Evolutionary conservation across 2,113 vertebrate species (phyloP).

Genomic region (Callaeas wilsoni): DNA sequence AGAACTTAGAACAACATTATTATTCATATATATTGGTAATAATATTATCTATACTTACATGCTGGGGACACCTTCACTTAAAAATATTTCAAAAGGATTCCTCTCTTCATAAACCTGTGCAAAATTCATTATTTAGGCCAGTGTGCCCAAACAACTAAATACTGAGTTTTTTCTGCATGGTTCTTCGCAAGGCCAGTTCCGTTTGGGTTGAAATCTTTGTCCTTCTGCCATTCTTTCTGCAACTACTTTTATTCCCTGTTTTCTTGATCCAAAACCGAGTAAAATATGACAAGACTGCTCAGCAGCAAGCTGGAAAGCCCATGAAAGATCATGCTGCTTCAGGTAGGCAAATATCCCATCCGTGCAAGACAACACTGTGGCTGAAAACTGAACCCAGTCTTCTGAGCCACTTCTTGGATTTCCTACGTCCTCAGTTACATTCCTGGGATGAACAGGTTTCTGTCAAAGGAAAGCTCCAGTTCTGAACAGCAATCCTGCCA

Average conservation of each 20-base stretch:
- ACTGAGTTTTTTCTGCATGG: rapidly evolving
- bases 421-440: neutral
- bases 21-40: neutral
- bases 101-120: neutral
- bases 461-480: neutral
- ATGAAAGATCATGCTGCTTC: neutral
- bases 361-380: neutral
- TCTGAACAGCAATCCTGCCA: neutral
- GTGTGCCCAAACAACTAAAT: neutral
- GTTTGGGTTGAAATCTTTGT: neutral
- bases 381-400: neutral
- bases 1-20: neutral
- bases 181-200: neutral
- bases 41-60: neutral
- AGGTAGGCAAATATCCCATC: neutral
- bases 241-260: neutral
- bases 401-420: neutral
- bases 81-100: neutral
- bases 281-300: neutral
- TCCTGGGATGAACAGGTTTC: neutral
- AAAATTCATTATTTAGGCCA: neutral
- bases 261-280: neutral
- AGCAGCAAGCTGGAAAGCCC: neutral
- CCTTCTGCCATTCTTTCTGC: neutral
- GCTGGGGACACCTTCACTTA: neutral